These are phyloP conservation scores for Tamandua tetradactyla DNA, from an alignment of 2,797 vertebrate species.

Conservation along the genomic window DNA sequence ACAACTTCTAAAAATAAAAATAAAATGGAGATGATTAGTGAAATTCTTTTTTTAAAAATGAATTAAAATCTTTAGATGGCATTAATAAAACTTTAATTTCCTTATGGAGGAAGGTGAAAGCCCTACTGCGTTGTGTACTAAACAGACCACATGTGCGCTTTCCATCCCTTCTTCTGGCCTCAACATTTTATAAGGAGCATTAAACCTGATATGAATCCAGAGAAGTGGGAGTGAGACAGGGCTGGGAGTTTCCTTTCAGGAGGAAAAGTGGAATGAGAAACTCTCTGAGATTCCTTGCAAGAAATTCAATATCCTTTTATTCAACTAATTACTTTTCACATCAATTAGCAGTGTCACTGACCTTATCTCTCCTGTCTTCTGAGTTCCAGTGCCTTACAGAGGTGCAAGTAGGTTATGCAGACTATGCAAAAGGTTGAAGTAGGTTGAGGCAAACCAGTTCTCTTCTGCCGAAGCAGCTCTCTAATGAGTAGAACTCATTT, in stretches of 20 bases:
- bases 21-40: too few species aligned
- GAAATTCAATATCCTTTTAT: not conserved
- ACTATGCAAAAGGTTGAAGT: not conserved
- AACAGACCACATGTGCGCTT: not conserved
- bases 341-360: not conserved
- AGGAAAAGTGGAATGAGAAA: not conserved
- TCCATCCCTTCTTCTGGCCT: not conserved
- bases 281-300: not conserved
- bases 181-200: not conserved
- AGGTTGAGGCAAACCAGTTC: too few species aligned
- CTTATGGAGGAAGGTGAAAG: not conserved
- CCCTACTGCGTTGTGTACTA: not conserved
- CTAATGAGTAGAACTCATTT: not conserved
- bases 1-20: too few species aligned
- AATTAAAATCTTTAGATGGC: not conserved
- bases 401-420: accelerated
- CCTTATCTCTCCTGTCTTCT: not conserved
- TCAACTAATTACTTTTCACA: not conserved
- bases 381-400: not conserved
- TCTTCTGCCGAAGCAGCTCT: not conserved
- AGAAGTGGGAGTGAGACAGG: not conserved
- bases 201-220: not conserved
- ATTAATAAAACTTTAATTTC: conserved; percentile 46
- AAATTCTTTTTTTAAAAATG: too few species aligned
- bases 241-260: not conserved